Evolutionary conservation across 2,888 invertebrate species (phyloP).

Genomic region (Pemphredon lugubris): DNA sequence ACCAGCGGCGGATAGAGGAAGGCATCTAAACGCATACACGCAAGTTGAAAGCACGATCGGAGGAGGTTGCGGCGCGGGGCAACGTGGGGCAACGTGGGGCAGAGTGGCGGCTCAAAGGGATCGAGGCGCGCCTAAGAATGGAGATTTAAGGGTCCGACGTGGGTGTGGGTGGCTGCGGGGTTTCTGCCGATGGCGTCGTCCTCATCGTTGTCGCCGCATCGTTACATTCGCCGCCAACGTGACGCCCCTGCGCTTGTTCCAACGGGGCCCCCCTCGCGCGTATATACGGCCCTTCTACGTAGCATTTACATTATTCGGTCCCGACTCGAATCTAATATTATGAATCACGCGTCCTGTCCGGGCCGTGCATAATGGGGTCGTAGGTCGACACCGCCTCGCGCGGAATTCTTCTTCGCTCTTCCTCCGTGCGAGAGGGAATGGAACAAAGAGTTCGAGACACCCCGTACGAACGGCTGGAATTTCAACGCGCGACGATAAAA

Average conservation of each 20-base stretch:
- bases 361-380: slow-evolving; percentile 70
- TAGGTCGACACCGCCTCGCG: slow-evolving; percentile 70
- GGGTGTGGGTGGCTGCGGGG: slow-evolving; percentile 60
- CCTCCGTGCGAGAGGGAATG: slow-evolving; percentile 39
- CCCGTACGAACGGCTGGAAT: not conserved
- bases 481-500: not conserved
- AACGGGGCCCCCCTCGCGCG: slow-evolving; percentile 49
- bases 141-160: slow-evolving; percentile 65
- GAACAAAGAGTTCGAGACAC: slow-evolving; percentile 48
- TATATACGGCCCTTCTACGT: slow-evolving; percentile 54
- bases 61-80: not conserved
- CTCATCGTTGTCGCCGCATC: slow-evolving; percentile 61
- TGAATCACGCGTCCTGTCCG: slow-evolving; percentile 70
- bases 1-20: slow-evolving; percentile 18
- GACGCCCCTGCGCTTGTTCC: slow-evolving; percentile 75
- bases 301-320: slow-evolving; percentile 72
- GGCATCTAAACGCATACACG: slow-evolving; percentile 26
- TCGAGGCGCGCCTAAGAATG: slow-evolving; percentile 59
- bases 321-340: slow-evolving; percentile 72
- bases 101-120: slow-evolving; percentile 45
- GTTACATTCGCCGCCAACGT: slow-evolving; percentile 70
- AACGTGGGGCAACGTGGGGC: not conserved
- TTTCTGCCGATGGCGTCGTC: slow-evolving; percentile 54
- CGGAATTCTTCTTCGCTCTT: slow-evolving; percentile 51
- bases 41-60: slow-evolving; percentile 9